Percentiles rank a stretch among this genome's conserved stretches.
Evolutionary conservation across 2,113 vertebrate species (phyloP).

Genomic region (Nyctibius bracteatus): DNA sequence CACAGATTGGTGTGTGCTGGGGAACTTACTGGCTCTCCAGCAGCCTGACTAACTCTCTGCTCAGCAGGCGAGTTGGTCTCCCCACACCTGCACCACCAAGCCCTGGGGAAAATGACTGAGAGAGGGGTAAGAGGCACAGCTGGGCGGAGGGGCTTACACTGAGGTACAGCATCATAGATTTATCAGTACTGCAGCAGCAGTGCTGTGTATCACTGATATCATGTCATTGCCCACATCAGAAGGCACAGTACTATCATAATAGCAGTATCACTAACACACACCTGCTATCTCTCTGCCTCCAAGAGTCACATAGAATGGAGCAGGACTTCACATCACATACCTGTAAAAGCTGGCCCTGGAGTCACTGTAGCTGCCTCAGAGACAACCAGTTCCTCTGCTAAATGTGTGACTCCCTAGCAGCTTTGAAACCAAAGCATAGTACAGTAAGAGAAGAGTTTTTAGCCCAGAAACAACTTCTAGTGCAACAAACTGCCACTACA

Average conservation of each 20-base stretch:
- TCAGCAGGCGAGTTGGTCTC: not conserved
- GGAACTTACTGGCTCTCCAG: not conserved
- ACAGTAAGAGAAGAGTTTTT: not conserved
- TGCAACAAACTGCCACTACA: not conserved
- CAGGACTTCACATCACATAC: not conserved
- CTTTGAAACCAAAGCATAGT: not conserved
- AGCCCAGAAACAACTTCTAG: not conserved
- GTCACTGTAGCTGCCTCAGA: not conserved
- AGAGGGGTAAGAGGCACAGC: not conserved
- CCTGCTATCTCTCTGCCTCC: not conserved
- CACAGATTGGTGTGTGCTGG: fast-evolving
- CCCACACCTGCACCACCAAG: not conserved
- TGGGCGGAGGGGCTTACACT: not conserved
- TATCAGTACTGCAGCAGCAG: not conserved
- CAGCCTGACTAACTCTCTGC: not conserved
- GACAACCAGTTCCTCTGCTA: not conserved
- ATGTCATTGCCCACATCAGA: not conserved
- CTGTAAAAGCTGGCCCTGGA: not conserved
- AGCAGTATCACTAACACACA: not conserved
- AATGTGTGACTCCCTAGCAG: not conserved
- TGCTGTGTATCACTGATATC: not conserved
- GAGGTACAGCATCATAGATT: not conserved
- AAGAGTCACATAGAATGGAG: not conserved
- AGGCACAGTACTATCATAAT: not conserved
- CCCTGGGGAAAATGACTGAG: not conserved